A percentile compares a stretch with the other conserved stretches of the same genome.
Conservation (phyloP, 2,797 vertebrate species). For the Macrochelys suwanniensis region DNA sequence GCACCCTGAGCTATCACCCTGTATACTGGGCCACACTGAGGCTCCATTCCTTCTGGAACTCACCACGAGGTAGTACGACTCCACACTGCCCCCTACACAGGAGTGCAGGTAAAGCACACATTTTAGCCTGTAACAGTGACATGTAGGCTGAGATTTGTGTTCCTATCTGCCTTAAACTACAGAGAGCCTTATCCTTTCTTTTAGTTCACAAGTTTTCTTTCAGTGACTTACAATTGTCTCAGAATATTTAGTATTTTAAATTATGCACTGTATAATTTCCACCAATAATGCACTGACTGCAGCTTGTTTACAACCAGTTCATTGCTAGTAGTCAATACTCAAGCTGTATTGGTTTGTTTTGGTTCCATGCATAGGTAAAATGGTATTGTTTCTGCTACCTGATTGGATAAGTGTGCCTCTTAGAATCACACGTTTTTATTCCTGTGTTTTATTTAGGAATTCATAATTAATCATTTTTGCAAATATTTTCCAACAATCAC, state of each 20-base stretch:
- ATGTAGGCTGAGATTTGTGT: not conserved
- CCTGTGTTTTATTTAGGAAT: conserved; percentile 70
- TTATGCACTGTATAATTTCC: conserved; percentile 35
- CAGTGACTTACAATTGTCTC: conserved; percentile 34
- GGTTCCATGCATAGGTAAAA: conserved; percentile 49
- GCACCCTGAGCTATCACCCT: not conserved
- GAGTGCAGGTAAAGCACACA: rapidly evolving
- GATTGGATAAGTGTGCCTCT: conserved; percentile 50
- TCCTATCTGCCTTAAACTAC: not conserved
- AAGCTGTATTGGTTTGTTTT: conserved; percentile 17
- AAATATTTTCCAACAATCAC: conserved; percentile 58
- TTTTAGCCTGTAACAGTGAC: rapidly evolving
- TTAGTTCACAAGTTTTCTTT: conserved; percentile 13
- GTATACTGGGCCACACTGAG: not conserved
- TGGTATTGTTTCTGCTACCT: conserved; percentile 39
- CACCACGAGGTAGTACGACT: not conserved
- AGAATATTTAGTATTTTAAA: conserved; percentile 50
- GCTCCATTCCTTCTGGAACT: rapidly evolving
- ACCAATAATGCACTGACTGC: not conserved
- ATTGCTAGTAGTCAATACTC: not conserved
- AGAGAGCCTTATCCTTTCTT: not conserved
- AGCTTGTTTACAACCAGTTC: not conserved
- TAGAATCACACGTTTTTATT: conserved; percentile 65
- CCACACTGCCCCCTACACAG: rapidly evolving
- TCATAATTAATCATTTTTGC: conserved; percentile 35